phyloP scores from a whole-genome alignment of 2,797 vertebrate genomes.

The Takifugu ocellatus region DNA sequence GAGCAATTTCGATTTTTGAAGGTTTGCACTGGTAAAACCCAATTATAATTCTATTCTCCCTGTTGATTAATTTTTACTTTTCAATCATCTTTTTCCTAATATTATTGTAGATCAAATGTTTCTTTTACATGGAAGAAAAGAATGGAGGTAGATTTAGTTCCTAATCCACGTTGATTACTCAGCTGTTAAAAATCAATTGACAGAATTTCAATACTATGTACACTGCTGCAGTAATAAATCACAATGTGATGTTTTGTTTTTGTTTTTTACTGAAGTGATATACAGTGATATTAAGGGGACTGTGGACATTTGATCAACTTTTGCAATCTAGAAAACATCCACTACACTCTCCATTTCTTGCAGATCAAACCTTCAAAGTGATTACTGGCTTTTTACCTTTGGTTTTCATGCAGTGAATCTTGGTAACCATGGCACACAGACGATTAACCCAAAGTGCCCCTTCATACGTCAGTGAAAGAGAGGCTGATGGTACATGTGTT shows the following conservation, averaged over 20 bases:
- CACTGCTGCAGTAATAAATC: too few species aligned
- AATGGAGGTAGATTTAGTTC: not conserved
- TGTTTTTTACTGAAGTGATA: too few species aligned
- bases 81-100: not conserved
- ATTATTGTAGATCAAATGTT: not conserved
- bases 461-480: slow-evolving; percentile 74
- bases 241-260: too few species aligned
- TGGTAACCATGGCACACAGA: slow-evolving; percentile 67
- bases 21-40: slow-evolving; percentile 25
- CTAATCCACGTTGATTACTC: not conserved
- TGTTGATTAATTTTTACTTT: not conserved
- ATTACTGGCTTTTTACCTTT: too few species aligned
- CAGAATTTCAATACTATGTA: too few species aligned
- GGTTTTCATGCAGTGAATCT: slow-evolving; percentile 3
- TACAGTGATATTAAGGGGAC: too few species aligned
- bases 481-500: slow-evolving; percentile 74
- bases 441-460: slow-evolving; percentile 61
- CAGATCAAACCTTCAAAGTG: too few species aligned
- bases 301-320: too few species aligned
- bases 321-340: too few species aligned
- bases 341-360: too few species aligned
- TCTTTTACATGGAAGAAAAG: not conserved
- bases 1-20: not conserved
- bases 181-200: too few species aligned
- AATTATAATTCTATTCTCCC: not conserved